phyloP scores from a whole-genome alignment of 2,888 invertebrate genomes.

The Argyresthia albistria region DNA sequence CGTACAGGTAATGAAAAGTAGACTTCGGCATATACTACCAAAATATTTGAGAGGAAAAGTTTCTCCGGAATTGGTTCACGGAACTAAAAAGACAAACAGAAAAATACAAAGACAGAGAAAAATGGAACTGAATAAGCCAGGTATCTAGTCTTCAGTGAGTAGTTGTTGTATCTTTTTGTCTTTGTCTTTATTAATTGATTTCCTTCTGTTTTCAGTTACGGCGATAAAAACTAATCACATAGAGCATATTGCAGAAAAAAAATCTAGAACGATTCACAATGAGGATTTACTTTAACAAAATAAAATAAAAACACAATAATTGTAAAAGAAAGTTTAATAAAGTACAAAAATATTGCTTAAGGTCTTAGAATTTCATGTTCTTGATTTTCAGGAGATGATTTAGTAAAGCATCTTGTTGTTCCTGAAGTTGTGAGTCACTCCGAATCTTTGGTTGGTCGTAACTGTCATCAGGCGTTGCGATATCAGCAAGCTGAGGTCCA shows the following conservation, averaged over 20 bases:
- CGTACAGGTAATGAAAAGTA: too few species aligned
- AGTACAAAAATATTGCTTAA: constrained; percentile 10
- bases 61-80: constrained; percentile 19
- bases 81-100: too few species aligned
- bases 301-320: neutral
- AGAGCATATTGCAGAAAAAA: too few species aligned
- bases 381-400: constrained; percentile 35
- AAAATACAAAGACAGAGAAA: constrained; percentile 10
- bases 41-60: constrained; percentile 40
- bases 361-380: constrained; percentile 18
- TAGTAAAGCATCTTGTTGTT: constrained; percentile 26
- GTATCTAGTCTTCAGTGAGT: neutral
- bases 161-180: too few species aligned
- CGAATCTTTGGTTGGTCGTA: neutral
- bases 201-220: too few species aligned
- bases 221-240: too few species aligned
- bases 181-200: too few species aligned
- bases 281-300: neutral
- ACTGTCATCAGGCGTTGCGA: neutral
- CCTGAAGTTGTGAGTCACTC: neutral
- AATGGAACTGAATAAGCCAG: constrained; percentile 1
- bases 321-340: constrained; percentile 13
- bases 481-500: too few species aligned
- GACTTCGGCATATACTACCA: constrained; percentile 21
- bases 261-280: too few species aligned